Base-by-base conservation (phyloP, 2,888 invertebrate species). In the Leptinotarsa rubiginosa region DNA sequence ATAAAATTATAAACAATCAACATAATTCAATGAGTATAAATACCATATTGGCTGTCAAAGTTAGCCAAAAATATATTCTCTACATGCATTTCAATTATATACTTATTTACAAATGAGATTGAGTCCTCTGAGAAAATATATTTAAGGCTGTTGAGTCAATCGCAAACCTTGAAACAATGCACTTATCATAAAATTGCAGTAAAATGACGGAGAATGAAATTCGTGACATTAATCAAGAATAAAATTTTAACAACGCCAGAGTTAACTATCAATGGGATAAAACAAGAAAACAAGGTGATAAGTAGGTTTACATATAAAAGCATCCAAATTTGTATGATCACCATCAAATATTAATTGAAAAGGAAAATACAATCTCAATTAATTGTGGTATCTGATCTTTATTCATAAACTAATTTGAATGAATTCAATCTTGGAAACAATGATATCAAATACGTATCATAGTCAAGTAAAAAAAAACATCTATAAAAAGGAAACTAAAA, bases 11-110 rank as follows among this genome's bases (percentile, higher is more conserved):
- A 67, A 68, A 47, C 52, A 73, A 69, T 69, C 54, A 71, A 68
- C 62, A 67, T 49, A 71, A 68, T 71, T 65, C 68, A 75, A 70
- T 62, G 62, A 62, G 62, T 62, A 62, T 59, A 20, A 59, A 59
- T 62, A 62, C 73, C 72, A 64, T 64, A 69, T 67, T 67, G 69
- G 56, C 56, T 59, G 50, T 49, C 59, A 50, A 20, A 22, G 65
- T 41, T 47, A 47, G 62, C 72, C 50, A 50, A 62, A 67, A 67
- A 74, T 72, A 70, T 74, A 75, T 75, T 70, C 70, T 70, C 75
- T 70, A 67, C 74, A 73, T 65, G 74, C 72, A 72, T 64, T 75
- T 75, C 66, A 69, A 72, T 56, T 65, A 65, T 70, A 71, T 47
- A 70, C 62, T 62, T 62, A 62, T 62, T 31, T 62, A 62, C 62